A percentile compares a stretch with the other conserved stretches of the same genome.
These are phyloP conservation scores for Troides helena DNA, from an alignment of 2,888 invertebrate genomes.

Conservation along the genomic window DNA sequence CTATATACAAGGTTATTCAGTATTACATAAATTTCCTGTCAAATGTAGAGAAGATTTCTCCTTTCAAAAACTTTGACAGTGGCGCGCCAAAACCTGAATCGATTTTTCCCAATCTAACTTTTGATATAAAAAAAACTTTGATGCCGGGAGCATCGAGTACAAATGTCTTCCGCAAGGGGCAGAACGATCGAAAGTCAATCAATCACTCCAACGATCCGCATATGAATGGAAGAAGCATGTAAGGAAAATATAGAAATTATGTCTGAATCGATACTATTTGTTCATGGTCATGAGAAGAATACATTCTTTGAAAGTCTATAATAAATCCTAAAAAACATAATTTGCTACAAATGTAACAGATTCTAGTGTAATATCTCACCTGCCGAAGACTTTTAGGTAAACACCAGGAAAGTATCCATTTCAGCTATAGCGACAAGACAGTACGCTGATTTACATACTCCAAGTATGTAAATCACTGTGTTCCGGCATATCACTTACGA, in stretches of 20 bases:
- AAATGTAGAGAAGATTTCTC: not conserved
- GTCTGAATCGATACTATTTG: not conserved
- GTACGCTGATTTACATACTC: too few species aligned
- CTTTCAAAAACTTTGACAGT: not conserved
- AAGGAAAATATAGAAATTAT: not conserved
- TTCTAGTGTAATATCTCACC: too few species aligned
- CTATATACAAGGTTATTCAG: not conserved
- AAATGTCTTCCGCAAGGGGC: not conserved
- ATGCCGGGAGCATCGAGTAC: not conserved
- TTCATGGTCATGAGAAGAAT: too few species aligned
- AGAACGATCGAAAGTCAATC: not conserved
- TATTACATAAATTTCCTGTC: not conserved
- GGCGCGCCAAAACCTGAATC: not conserved
- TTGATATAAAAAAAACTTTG: conserved; percentile 5
- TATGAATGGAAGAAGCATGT: not conserved
- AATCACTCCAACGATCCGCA: not conserved
- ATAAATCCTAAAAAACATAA: too few species aligned
- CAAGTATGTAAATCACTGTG: too few species aligned
- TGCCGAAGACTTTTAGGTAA: too few species aligned
- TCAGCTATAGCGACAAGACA: too few species aligned
- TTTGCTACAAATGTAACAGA: too few species aligned
- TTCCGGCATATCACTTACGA: too few species aligned
- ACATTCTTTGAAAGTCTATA: too few species aligned
- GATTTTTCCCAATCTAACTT: conserved; percentile 6
- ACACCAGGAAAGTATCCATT: too few species aligned